These are phyloP conservation scores for Athrips mouffetella DNA, from an alignment of 2,888 invertebrate genomes.

Conservation along the genomic window DNA sequence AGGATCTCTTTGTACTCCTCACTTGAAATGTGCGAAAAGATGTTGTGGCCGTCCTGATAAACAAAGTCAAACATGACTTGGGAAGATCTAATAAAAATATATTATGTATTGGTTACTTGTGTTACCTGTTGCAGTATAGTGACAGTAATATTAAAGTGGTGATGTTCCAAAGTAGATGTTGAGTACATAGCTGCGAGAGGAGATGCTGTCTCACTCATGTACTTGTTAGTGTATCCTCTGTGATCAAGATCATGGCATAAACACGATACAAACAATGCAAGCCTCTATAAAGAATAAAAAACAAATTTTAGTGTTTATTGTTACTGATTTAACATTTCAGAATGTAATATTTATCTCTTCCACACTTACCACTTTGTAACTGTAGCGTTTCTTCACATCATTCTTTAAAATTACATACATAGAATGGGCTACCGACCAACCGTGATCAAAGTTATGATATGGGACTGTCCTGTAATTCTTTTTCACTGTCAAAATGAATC, in stretches of 20 bases:
- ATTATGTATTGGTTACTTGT: not conserved
- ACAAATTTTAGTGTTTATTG: not conserved
- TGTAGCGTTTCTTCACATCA: constrained; percentile 40
- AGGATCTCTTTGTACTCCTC: constrained; percentile 88
- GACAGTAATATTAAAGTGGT: constrained; percentile 93
- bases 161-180: constrained; percentile 92
- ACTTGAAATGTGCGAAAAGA: constrained; percentile 84
- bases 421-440: constrained; percentile 91
- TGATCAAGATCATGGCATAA: constrained; percentile 93
- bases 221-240: constrained; percentile 91
- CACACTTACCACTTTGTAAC: constrained; percentile 47
- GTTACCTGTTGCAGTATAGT: constrained; percentile 87
- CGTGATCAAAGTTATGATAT: constrained; percentile 94
- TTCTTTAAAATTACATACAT: constrained; percentile 86
- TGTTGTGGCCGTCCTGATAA: constrained; percentile 89
- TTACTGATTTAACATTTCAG: not conserved
- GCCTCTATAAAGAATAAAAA: constrained; percentile 70
- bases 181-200: constrained; percentile 91
- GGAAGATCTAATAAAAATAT: not conserved
- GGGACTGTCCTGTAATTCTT: constrained; percentile 91
- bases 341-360: not conserved
- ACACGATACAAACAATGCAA: constrained; percentile 88
- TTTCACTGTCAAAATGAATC: constrained; percentile 88
- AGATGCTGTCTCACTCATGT: constrained; percentile 89
- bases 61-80: not conserved